Base-by-base conservation (phyloP, 2,888 invertebrate species). In the Orchesellides sinensis region DNA sequence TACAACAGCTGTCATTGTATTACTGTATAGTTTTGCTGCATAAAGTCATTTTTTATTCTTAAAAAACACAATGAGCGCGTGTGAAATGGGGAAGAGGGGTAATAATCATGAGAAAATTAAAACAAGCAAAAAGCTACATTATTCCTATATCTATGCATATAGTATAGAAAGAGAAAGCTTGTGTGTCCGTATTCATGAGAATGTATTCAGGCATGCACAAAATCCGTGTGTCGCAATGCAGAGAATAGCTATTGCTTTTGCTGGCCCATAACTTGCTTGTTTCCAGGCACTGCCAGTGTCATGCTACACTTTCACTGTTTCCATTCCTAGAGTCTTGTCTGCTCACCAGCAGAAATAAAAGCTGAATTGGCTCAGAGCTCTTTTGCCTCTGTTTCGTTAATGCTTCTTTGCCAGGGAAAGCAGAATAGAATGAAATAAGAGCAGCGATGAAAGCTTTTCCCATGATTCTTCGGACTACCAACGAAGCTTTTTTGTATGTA, bases 161-260 rank as follows among this genome's bases (percentile, higher is more conserved):
- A 56, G 17, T 5, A 35, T 5, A 49, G n/a, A 49, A n/a, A n/a
- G n/a, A n/a, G n/a, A n/a, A n/a, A n/a, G n/a, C n/a, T n/a, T n/a
- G n/a, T n/a, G n/a, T n/a, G 65, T 77, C 77, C 78, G 63, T 78
- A 78, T 78, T 61, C 78, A 78, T 59, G 49, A 70, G 69, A 63
- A 75, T 61, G 81, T 73, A 72, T 73, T 73, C 35, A 82, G 74
- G 81, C 81, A 82, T 82, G 74, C 81, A 82, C 81, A 82, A 82
- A 82, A 82, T 82, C 81, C 81, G 74, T 82, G 81, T 82, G 81
- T 82, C 81, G 81, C 81, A 82, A 82, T 82, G 81, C 81, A 82
- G 81, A 82, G 81, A 82, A 82, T 82, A 82, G 81, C 74, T 82
- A 75, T 82, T 74, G 81, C 81, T 63, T 74, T 73, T 68, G 49